Conservation (phyloP, 2,888 invertebrate species). For the Tipula unca region DNA sequence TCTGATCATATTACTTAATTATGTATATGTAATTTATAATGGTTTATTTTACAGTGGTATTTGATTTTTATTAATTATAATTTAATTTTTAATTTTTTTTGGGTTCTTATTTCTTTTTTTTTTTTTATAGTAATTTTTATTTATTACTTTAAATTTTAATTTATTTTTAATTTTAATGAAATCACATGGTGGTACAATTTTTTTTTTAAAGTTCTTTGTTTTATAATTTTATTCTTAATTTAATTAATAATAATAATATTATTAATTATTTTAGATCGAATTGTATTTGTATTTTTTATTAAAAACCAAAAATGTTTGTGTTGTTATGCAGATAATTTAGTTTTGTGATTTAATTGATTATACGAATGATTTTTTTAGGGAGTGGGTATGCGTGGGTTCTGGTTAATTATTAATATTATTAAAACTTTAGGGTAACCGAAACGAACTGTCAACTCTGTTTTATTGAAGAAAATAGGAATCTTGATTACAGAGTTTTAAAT, state of each 20-base stretch:
- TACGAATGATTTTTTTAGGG: neutral
- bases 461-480: no score
- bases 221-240: neutral
- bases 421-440: no score
- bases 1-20: neutral
- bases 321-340: neutral
- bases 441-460: no score
- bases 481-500: no score
- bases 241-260: neutral
- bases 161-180: conserved; percentile 18
- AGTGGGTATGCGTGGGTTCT: no score
- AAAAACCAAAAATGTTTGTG: neutral
- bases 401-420: no score
- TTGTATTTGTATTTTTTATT: neutral
- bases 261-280: neutral
- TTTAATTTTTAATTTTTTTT: neutral
- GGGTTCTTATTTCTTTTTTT: neutral
- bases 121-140: neutral
- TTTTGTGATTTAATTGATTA: neutral
- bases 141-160: neutral
- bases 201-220: neutral
- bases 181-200: conserved; percentile 20
- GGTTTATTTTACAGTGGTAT: neutral
- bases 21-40: neutral
- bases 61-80: neutral